Conservation (phyloP, 2,113 vertebrate genomes). For the Sebastes schlegelii region DNA sequence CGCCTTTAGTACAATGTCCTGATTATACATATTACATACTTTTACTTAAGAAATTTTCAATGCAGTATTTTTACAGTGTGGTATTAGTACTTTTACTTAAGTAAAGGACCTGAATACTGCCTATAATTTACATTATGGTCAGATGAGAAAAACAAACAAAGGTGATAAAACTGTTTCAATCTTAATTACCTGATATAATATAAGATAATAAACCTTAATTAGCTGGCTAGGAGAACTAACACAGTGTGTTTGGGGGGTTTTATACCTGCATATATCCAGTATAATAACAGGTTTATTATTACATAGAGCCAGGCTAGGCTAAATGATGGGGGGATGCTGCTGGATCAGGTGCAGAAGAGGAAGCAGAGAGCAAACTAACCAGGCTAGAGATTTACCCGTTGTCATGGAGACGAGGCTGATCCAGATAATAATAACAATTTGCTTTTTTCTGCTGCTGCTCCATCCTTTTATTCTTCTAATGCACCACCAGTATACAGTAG, state of each 20-base stretch:
- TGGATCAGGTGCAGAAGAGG: constrained; percentile 57
- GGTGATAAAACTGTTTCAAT: too few relatives aligned
- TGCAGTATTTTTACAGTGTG: too few relatives aligned
- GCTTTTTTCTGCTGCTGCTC: neutral
- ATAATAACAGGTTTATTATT: neutral
- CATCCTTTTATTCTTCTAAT: neutral
- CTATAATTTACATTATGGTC: too few relatives aligned
- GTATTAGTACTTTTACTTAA: too few relatives aligned
- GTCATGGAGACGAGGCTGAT: constrained; percentile 58
- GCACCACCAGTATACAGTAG: neutral
- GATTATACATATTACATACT: too few relatives aligned
- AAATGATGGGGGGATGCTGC: neutral
- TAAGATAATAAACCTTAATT: neutral
- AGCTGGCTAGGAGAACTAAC: neutral
- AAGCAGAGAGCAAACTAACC: constrained; percentile 29
- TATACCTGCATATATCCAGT: neutral
- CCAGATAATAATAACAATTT: constrained; percentile 26
- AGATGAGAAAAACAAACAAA: too few relatives aligned
- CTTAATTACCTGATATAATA: too few relatives aligned
- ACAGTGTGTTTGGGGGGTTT: neutral
- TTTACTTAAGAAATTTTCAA: too few relatives aligned
- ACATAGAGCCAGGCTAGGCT: neutral
- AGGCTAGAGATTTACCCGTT: constrained; percentile 45
- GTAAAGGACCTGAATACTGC: too few relatives aligned
- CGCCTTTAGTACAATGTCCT: too few relatives aligned